Conservation (phyloP, 2,797 vertebrate species). For the Pangasius krempfi region DNA sequence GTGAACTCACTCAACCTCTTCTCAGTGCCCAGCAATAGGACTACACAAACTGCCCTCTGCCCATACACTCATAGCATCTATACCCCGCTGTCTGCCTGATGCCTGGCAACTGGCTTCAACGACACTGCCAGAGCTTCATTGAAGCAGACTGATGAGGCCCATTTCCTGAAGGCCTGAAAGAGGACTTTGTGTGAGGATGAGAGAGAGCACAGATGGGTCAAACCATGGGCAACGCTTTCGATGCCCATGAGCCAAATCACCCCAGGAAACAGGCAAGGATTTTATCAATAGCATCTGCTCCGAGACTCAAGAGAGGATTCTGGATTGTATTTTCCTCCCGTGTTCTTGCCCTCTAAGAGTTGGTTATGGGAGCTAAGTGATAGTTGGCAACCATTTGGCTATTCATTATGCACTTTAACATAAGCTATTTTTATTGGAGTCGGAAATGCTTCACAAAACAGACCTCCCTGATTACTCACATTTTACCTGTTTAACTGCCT, state of each 20-base stretch:
- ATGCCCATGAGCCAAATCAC: slow-evolving; percentile 43
- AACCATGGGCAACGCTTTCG: slow-evolving; percentile 47
- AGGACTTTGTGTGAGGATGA: slow-evolving; percentile 56
- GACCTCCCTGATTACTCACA: neutral
- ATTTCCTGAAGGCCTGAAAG: slow-evolving; percentile 55
- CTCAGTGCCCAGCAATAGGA: slow-evolving; percentile 6
- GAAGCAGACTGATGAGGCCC: slow-evolving; percentile 48
- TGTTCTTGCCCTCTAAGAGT: slow-evolving; percentile 13
- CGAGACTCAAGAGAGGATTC: slow-evolving; percentile 30
- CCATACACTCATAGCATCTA: slow-evolving; percentile 41
- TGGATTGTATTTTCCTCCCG: slow-evolving; percentile 28
- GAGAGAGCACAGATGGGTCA: slow-evolving; percentile 46
- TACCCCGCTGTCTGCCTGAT: slow-evolving; percentile 44
- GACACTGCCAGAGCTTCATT: slow-evolving; percentile 39
- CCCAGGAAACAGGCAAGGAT: slow-evolving; percentile 37
- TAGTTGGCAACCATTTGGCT: slow-evolving; percentile 19
- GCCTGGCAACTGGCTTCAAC: slow-evolving; percentile 47
- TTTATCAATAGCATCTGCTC: slow-evolving; percentile 38
- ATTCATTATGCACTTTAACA: slow-evolving; percentile 31
- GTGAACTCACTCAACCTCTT: slow-evolving; percentile 46
- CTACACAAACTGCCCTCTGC: slow-evolving; percentile 36
- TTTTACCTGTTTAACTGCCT: slow-evolving; percentile 31
- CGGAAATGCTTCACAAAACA: slow-evolving; percentile 18
- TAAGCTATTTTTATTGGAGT: slow-evolving; percentile 7
- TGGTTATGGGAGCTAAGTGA: slow-evolving; percentile 29